Evolutionary conservation across 92 coral and sea anemone species (phyloP).

Genomic region (Siderastrea radians): DNA sequence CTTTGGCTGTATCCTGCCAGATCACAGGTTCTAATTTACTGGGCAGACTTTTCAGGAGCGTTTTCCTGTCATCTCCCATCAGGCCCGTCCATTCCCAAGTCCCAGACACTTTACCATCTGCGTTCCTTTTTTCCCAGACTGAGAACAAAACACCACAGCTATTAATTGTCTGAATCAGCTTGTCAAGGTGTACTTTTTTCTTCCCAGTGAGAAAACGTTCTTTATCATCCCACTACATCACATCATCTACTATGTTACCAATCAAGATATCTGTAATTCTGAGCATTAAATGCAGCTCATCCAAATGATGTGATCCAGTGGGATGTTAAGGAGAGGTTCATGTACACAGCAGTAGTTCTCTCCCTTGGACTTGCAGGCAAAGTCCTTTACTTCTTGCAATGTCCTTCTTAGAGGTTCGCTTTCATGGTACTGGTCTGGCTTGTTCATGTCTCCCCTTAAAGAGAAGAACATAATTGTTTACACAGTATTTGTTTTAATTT

Average conservation of each 20-base stretch:
- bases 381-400: slow-evolving; percentile 29
- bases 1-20: slow-evolving; percentile 20
- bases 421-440: slow-evolving; percentile 12
- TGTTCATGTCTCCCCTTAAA: slow-evolving; percentile 45
- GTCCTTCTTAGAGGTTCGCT: slow-evolving; percentile 40
- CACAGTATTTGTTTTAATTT: background rate
- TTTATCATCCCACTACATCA: slow-evolving; percentile 42
- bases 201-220: slow-evolving; percentile 22
- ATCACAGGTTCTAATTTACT: slow-evolving; percentile 2
- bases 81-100: slow-evolving; percentile 42
- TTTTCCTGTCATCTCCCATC: slow-evolving; percentile 46
- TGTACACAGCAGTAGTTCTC: slow-evolving; percentile 41
- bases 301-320: slow-evolving; percentile 56
- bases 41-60: slow-evolving; percentile 8
- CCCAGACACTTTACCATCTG: slow-evolving; percentile 3
- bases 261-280: slow-evolving; percentile 64
- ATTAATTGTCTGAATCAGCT: slow-evolving; percentile 7
- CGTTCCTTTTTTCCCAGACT: slow-evolving; percentile 46
- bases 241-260: slow-evolving; percentile 64
- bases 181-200: slow-evolving; percentile 30
- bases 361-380: slow-evolving; percentile 8
- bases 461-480: background rate
- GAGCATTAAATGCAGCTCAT: slow-evolving; percentile 70
- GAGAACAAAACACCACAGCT: slow-evolving; percentile 41
- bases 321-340: slow-evolving; percentile 44